Conservation (phyloP, 2,888 invertebrate genomes). For the Hetaerina titia region DNA sequence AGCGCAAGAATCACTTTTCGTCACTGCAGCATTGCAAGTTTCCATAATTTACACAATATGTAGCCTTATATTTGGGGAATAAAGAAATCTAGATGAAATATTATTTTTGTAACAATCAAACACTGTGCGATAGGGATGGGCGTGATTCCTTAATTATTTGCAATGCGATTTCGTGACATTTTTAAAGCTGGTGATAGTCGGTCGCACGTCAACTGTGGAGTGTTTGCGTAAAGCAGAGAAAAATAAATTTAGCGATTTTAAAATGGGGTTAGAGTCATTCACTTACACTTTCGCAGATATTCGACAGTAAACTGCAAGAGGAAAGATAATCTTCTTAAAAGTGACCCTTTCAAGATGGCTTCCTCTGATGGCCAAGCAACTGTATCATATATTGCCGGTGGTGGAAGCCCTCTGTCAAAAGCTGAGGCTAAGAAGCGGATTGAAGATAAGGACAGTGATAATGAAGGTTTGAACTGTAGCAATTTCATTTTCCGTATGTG, state of each 20-base stretch:
- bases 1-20: background rate
- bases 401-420: constrained; percentile 77
- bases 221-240: background rate
- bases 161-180: constrained; percentile 28
- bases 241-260: background rate
- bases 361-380: constrained; percentile 58
- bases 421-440: constrained; percentile 80
- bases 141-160: background rate
- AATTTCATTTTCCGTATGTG: background rate
- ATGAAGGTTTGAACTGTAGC: constrained; percentile 78
- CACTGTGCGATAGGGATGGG: background rate
- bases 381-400: constrained; percentile 33
- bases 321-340: background rate
- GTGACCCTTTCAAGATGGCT: constrained; percentile 56
- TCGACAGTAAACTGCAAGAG: background rate
- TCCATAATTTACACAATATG: background rate
- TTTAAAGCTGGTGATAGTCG: background rate
- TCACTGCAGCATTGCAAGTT: background rate
- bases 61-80: background rate
- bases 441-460: constrained; percentile 81
- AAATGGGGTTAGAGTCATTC: background rate
- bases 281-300: too few species aligned
- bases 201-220: background rate
- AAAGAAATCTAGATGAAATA: background rate
- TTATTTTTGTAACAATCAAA: background rate